Evolutionary conservation across 2,888 invertebrate species (phyloP).

Genomic region (Rhaphigaster nebulosa): DNA sequence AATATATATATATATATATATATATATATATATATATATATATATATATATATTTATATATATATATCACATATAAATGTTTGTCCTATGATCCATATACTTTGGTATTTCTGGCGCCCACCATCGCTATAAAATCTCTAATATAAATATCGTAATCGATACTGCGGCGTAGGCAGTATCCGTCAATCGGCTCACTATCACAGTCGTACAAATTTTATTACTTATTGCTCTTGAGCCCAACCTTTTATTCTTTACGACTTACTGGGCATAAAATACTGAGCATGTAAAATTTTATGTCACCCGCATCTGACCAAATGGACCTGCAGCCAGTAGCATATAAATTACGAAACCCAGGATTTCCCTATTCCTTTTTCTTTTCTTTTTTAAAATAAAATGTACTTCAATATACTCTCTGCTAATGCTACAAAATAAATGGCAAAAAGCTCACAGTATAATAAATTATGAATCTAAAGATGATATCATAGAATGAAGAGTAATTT

Average conservation of each 20-base stretch:
- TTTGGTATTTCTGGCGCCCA: neutral
- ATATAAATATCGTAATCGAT: slow-evolving; percentile 18
- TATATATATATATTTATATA: neutral
- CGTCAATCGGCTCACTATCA: neutral
- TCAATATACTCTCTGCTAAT: neutral
- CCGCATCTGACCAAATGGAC: slow-evolving; percentile 6
- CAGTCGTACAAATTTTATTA: slow-evolving; percentile 25
- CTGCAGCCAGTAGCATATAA: slow-evolving; percentile 7
- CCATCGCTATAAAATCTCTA: neutral
- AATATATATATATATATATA: neutral
- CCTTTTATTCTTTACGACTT: slow-evolving; percentile 19
- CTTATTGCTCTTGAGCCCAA: neutral
- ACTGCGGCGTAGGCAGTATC: neutral
- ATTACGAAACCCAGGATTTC: neutral
- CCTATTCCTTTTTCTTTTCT: neutral
- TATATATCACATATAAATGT: too few relatives aligned
- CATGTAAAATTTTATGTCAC: slow-evolving; percentile 27
- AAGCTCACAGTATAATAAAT: neutral
- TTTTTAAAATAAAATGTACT: neutral
- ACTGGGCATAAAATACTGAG: neutral
- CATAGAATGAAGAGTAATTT: neutral
- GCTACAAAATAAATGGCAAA: neutral
- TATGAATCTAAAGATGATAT: neutral
- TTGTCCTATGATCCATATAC: neutral
- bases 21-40: neutral